Conservation (phyloP, 1,140 invertebrate genomes). For the Helicorthomorpha holstii region DNA sequence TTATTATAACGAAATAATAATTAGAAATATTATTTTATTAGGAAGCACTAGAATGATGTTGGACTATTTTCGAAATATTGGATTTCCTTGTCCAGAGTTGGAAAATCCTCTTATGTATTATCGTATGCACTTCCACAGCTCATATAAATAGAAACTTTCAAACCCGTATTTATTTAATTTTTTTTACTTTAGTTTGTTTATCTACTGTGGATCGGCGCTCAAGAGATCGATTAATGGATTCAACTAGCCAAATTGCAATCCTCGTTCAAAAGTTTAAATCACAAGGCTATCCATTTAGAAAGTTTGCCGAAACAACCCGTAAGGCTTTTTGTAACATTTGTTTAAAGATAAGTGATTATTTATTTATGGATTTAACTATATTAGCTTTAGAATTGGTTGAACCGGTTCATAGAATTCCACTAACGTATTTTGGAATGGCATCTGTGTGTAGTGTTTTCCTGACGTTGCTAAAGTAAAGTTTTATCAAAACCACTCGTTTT, state of each 20-base stretch:
- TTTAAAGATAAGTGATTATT: too few relatives aligned
- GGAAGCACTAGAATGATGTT: constrained; percentile 64
- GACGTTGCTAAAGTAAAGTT: constrained; percentile 60
- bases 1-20: not conserved
- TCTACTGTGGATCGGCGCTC: constrained; percentile 78
- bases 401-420: constrained; percentile 37
- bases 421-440: constrained; percentile 50
- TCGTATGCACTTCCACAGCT: constrained; percentile 36
- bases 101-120: constrained; percentile 91
- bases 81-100: constrained; percentile 78
- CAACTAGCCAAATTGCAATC: constrained; percentile 77
- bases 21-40: constrained; percentile 1
- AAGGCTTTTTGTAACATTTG: not conserved
- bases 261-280: constrained; percentile 79
- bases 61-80: constrained; percentile 75
- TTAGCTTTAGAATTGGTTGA: constrained; percentile 8
- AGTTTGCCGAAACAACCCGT: constrained; percentile 29
- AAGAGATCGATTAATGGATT: constrained; percentile 73
- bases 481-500: not conserved
- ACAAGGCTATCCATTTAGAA: constrained; percentile 49
- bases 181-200: constrained; percentile 45
- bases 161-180: not conserved
- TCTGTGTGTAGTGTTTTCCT: constrained; percentile 47
- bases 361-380: not conserved
- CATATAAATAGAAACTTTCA: too few relatives aligned